These are phyloP conservation scores for Xylota sylvarum DNA, from an alignment of 2,888 invertebrate species.

Conservation along the genomic window DNA sequence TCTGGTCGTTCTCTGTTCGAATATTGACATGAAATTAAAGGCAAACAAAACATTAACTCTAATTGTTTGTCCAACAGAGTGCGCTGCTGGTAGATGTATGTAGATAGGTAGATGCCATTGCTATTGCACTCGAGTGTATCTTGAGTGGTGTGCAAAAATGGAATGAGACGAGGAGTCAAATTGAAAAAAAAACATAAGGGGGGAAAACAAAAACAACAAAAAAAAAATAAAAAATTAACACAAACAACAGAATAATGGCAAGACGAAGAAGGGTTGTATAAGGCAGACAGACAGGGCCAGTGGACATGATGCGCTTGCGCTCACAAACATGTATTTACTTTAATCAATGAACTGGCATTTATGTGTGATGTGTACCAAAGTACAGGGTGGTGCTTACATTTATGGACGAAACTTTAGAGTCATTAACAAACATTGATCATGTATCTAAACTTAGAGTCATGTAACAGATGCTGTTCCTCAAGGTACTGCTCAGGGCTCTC, in stretches of 20 bases:
- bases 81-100: conserved; percentile 39
- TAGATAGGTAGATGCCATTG: conserved; percentile 3
- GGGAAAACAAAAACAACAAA: conserved; percentile 24
- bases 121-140: conserved; percentile 57
- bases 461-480: too few relatives aligned
- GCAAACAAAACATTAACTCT: conserved; percentile 72
- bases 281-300: conserved; percentile 2
- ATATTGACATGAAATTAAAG: conserved; percentile 71
- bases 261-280: not conserved
- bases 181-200: conserved; percentile 20
- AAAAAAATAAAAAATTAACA: conserved; percentile 21
- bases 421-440: too few relatives aligned
- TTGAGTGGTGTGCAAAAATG: conserved; percentile 44
- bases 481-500: too few relatives aligned
- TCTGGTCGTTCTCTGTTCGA: conserved; percentile 9
- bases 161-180: conserved; percentile 44
- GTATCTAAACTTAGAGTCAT: too few relatives aligned
- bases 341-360: conserved; percentile 40
- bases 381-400: not conserved
- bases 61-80: conserved; percentile 74
- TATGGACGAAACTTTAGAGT: not conserved
- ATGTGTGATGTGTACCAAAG: not conserved
- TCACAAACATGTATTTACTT: conserved; percentile 36
- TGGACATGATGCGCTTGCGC: conserved; percentile 28
- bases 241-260: conserved; percentile 30